These are phyloP conservation scores for Scaptomyza reducta DNA, from an alignment of 2,888 invertebrate species.

Conservation along the genomic window DNA sequence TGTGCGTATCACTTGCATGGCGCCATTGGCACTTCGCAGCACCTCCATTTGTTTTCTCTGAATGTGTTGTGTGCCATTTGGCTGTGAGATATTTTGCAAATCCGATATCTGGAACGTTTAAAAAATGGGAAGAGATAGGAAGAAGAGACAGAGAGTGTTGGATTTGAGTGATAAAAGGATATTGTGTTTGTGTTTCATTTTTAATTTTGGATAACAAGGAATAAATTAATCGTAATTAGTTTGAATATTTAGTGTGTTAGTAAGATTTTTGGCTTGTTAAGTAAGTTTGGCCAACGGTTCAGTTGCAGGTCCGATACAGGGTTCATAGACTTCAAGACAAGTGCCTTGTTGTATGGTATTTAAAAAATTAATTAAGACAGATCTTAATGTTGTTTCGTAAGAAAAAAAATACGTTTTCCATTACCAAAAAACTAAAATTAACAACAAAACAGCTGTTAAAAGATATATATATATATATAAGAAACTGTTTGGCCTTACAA, in stretches of 20 bases:
- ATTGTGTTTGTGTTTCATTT: conserved; percentile 29
- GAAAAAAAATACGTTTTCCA: no score
- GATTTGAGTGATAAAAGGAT: conserved; percentile 64
- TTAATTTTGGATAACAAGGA: conserved; percentile 25
- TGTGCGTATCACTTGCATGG: conserved; percentile 89
- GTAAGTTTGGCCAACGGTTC: conserved; percentile 29
- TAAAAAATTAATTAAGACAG: no score
- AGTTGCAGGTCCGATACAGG: background rate
- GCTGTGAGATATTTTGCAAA: conserved; percentile 84
- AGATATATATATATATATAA: no score
- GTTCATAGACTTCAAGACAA: no score
- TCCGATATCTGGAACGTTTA: conserved; percentile 82
- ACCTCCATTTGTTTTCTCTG: conserved; percentile 87
- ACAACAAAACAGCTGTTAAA: no score
- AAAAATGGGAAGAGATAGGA: conserved; percentile 47
- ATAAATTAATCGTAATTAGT: conserved; percentile 40
- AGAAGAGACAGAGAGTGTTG: conserved; percentile 53
- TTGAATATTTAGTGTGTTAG: conserved; percentile 27
- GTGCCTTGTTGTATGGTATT: no score
- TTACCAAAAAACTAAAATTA: no score
- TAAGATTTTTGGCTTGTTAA: conserved; percentile 40
- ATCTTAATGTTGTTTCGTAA: no score
- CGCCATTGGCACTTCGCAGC: conserved; percentile 87
- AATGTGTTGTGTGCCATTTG: conserved; percentile 84
- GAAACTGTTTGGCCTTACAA: no score